phyloP scores from a whole-genome alignment of 2,797 vertebrate genomes.

The Tangara arthus region DNA sequence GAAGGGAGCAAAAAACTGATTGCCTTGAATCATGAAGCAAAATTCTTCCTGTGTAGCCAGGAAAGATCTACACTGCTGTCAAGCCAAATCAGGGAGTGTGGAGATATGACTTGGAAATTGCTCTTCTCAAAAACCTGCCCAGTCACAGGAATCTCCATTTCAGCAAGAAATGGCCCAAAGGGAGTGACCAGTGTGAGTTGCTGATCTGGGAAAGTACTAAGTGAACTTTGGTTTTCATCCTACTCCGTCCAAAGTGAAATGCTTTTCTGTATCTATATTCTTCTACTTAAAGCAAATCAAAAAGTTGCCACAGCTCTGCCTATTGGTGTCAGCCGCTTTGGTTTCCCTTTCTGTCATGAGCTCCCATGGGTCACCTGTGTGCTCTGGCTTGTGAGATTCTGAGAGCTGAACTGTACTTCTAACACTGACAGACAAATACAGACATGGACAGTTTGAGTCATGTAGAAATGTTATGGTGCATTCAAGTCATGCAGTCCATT shows the following conservation, averaged over 20 bases:
- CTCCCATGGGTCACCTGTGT: background rate
- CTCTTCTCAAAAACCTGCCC: background rate
- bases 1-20: background rate
- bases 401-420: background rate
- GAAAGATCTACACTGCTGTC: background rate
- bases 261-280: background rate
- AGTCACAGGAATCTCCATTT: background rate
- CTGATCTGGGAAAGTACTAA: background rate
- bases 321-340: background rate
- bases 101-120: background rate
- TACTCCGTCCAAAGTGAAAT: background rate
- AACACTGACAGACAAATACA: background rate
- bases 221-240: background rate
- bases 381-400: background rate
- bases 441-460: background rate
- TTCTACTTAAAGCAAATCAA: background rate
- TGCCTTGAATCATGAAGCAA: background rate
- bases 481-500: background rate
- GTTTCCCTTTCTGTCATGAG: background rate
- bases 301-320: background rate
- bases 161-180: background rate
- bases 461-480: background rate
- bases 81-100: background rate
- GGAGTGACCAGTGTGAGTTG: background rate
- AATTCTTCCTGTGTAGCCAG: background rate